phyloP scores from a whole-genome alignment of 2,797 vertebrate genomes.

The Mus caroli region DNA sequence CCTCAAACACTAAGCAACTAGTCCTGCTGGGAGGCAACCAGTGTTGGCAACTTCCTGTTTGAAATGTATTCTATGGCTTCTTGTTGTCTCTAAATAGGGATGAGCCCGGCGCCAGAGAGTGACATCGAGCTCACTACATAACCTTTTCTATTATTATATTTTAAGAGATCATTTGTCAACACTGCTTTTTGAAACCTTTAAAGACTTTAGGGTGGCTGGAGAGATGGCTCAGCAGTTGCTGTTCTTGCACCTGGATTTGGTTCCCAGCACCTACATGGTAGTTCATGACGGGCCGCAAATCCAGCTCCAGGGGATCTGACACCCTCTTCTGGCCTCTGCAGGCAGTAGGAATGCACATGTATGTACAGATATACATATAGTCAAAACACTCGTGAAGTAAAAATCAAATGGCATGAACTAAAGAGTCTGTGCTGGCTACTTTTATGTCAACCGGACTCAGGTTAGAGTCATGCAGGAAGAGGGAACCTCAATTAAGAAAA shows the following conservation, averaged over 20 bases:
- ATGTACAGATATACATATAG: not conserved
- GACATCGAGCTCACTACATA: not conserved
- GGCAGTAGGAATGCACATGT: not conserved
- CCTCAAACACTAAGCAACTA: not conserved
- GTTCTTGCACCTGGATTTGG: not conserved
- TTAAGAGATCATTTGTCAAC: not conserved
- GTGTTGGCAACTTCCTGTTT: not conserved
- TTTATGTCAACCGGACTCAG: not conserved
- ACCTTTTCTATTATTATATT: not conserved
- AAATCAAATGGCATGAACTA: not conserved
- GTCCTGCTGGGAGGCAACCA: not conserved
- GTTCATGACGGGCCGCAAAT: too few relatives aligned
- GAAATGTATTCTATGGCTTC: not conserved
- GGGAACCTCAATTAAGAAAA: not conserved
- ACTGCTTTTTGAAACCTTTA: not conserved
- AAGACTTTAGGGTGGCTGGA: not conserved
- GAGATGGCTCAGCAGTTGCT: not conserved
- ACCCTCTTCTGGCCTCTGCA: not conserved
- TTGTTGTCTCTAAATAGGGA: not conserved
- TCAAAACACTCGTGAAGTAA: not conserved
- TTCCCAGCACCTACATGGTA: not conserved
- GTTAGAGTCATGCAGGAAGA: not conserved
- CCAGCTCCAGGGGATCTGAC: not conserved
- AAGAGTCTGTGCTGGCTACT: not conserved
- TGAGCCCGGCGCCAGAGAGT: not conserved